These are phyloP conservation scores for Anableps anableps DNA, from an alignment of 2,797 vertebrate species.

Conservation along the genomic window DNA sequence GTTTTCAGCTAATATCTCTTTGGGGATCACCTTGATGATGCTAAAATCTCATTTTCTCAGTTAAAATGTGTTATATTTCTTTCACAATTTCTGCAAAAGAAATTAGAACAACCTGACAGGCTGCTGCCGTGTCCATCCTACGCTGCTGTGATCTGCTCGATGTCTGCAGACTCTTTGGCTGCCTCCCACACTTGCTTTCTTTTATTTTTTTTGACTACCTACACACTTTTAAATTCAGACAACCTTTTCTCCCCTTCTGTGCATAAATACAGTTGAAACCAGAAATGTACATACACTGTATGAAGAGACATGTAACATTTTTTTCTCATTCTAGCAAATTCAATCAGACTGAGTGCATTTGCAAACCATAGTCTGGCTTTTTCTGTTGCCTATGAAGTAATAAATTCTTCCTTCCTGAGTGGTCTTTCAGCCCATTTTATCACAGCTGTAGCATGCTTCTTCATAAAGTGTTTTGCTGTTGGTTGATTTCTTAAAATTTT, in stretches of 20 bases:
- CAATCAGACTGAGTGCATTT: neutral
- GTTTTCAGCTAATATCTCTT: neutral
- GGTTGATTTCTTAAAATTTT: no score
- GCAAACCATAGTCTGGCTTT: neutral
- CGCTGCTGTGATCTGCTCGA: neutral
- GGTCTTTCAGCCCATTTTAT: no score
- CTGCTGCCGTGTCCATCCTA: neutral
- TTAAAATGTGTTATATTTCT: neutral
- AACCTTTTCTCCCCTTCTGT: neutral
- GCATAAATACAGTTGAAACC: constrained; percentile 3
- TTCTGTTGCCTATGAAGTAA: no score
- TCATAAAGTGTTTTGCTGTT: no score
- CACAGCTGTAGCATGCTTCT: no score
- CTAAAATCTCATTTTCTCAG: neutral
- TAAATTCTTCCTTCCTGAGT: no score
- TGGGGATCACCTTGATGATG: neutral
- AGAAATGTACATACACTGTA: neutral
- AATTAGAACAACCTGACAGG: neutral
- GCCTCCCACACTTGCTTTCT: constrained; percentile 18
- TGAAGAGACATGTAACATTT: neutral
- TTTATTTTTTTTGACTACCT: constrained; percentile 6
- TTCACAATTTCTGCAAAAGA: neutral
- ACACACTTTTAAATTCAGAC: neutral
- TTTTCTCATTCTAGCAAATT: neutral
- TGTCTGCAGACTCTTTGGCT: neutral